Evolutionary conservation across 2,888 invertebrate species (phyloP).

Genomic region (Ophion obscuratus): DNA sequence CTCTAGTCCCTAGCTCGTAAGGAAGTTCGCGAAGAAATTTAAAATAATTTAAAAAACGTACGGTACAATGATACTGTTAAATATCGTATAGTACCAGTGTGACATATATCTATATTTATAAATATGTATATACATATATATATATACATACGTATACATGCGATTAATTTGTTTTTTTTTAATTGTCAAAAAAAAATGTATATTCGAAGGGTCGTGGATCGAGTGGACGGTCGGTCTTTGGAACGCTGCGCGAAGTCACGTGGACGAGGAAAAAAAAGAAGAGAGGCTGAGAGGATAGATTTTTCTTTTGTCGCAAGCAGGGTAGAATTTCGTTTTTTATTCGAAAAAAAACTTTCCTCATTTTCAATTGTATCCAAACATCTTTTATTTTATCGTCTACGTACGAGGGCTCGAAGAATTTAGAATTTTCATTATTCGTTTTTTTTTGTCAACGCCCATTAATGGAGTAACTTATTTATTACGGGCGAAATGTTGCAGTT

Average conservation of each 20-base stretch:
- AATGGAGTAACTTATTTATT: too few relatives aligned
- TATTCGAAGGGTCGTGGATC: neutral
- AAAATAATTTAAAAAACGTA: neutral
- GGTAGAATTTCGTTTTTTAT: neutral
- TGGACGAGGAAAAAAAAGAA: neutral
- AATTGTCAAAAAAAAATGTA: neutral
- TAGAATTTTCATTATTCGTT: too few relatives aligned
- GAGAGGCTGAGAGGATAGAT: neutral
- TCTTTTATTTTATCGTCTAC: too few relatives aligned
- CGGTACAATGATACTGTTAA: conserved; percentile 51
- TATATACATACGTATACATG: neutral
- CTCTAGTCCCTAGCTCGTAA: conserved; percentile 81
- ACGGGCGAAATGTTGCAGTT: too few relatives aligned
- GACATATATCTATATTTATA: neutral
- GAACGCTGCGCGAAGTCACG: neutral
- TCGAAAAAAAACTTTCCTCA: neutral
- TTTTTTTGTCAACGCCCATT: too few relatives aligned
- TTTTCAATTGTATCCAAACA: too few relatives aligned
- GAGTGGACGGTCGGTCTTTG: conserved; percentile 9
- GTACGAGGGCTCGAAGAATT: too few relatives aligned
- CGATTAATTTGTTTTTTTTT: conserved; percentile 16
- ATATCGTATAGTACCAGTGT: conserved; percentile 29
- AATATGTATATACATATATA: neutral
- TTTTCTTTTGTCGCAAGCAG: neutral
- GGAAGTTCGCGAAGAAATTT: conserved; percentile 55